Evolutionary conservation across 92 coral and sea anemone species (phyloP), one percentile per base, ranked within the genome.

Genomic region (Ricordea florida): DNA sequence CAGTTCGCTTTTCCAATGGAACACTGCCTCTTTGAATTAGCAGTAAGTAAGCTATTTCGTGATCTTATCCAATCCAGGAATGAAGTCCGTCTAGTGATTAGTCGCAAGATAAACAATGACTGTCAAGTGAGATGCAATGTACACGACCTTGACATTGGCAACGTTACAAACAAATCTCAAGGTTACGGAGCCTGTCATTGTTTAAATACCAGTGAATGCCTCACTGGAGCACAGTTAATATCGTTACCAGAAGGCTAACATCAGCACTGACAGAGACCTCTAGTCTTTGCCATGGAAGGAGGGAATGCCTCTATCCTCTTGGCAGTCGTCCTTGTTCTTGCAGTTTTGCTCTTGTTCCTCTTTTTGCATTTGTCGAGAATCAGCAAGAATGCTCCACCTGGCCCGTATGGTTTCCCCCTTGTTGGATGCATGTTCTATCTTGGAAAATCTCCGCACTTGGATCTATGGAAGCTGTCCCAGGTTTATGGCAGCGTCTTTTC

Each of bases 371-470:
- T 38, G 77, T 55, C 65, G 53, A 53, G 29, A 6, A 20, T 53
- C 29, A 15, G 53, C 52, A 53, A 53, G 30, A 31, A 55, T 31
- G 42, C 16, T 70, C 80, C 80, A 2, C 99, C 99, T 10, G 91
- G 96, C 35, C 97, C 97, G 14, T 83, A 81, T 66, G 87, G 97
- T 10, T 71, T 89, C 31, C 99, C 99, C 36, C 29, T 96, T 28
- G 66, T 96, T 50, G 99, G 99, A 15, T 91, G 77, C 81, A 92
- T 94, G 29, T 79, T 86, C 18, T 90, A 88, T 24, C 84, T 94
- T 56, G 98, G 92, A 45, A 69, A 73, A 31, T 51, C 76, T 27
- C 93, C 93, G 30, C 93, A 92, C 69, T 32, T 87, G 61, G 67
- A 74, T 40, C 80, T 92, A 35, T 57, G 87, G 45, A 72, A 80